These are phyloP conservation scores for Scytalopus superciliaris DNA, from an alignment of 2,113 vertebrate species.

Conservation along the genomic window DNA sequence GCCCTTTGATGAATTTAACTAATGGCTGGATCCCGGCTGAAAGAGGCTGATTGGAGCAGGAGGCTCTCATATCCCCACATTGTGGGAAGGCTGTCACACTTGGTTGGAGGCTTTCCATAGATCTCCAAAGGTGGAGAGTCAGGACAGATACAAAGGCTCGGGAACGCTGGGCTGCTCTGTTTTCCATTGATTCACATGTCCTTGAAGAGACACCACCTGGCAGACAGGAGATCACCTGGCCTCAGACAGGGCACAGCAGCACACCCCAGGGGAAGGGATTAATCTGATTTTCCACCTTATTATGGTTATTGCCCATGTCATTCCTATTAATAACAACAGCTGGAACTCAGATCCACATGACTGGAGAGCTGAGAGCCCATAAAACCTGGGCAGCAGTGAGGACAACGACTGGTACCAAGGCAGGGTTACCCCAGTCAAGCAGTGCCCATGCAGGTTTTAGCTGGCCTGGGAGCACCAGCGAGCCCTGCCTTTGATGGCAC, in stretches of 20 bases:
- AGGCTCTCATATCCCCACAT: background rate
- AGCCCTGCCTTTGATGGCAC: background rate
- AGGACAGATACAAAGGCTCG: background rate
- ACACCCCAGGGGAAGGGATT: background rate
- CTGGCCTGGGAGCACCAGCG: background rate
- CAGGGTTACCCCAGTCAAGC: background rate
- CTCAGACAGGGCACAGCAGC: background rate
- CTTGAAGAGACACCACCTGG: background rate
- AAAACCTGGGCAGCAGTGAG: background rate
- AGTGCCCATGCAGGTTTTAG: background rate
- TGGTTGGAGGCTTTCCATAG: background rate
- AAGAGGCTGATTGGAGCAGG: constrained; percentile 20
- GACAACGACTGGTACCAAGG: background rate
- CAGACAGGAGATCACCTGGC: background rate
- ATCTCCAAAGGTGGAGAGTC: background rate
- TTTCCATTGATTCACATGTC: background rate
- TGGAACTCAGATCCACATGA: background rate
- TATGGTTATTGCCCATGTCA: background rate
- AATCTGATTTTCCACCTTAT: background rate
- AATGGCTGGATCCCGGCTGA: constrained; percentile 40
- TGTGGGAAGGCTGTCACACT: background rate
- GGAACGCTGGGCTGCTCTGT: background rate
- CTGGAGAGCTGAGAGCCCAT: background rate
- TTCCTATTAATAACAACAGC: background rate
- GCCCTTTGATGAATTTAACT: constrained; percentile 49